Base-by-base conservation (phyloP, 1,140 invertebrate species). In the Manduca sexta region DNA sequence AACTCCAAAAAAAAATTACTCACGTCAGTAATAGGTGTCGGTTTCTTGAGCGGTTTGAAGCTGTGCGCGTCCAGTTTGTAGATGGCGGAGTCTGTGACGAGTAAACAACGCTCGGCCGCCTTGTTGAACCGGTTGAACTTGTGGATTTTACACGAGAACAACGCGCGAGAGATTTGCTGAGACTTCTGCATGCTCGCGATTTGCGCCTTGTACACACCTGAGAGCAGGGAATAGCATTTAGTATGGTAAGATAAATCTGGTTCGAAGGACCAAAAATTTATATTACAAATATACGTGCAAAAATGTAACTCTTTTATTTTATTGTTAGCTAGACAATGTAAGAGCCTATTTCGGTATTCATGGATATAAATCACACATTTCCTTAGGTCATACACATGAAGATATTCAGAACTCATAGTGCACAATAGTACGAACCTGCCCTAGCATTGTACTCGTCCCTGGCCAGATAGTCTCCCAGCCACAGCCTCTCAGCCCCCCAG, bases 381-480 rank as follows among this genome's bases (percentile, higher is more conserved):
- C 13, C 11, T 12, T 34, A 34, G 6, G 6, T n/a, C 33, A 5
- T 10, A 34, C 13, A 34, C 33, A 11, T 34, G 3, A n/a, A n/a
- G n/a, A n/a, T n/a, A n/a, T n/a, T n/a, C n/a, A n/a, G n/a, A n/a
- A n/a, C n/a, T n/a, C n/a, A 4, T 34, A 34, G 3, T 4, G n/a
- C 13, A 10, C 0, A 12, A 34, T 83, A 40, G 1, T 89, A 92
- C 64, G 56, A 3, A 81, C 77, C 64, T n/a, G 74, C 57, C 35
- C 91, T 90, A 18, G 90, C 87, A 75, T 98, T 97, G 68, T 98
- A 96, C 29, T 89, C 87, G 18, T 90, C 88, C 37, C 90, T 87
- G 1, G 91, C 88, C 45, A 99, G 85, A 74, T 99, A 99, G 85
- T 99, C 97, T 18, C 97, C 97, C 56, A 93, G 88, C 97, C 98